Base-by-base conservation (phyloP, 2,888 invertebrate genomes). In the Euphydryas editha region DNA sequence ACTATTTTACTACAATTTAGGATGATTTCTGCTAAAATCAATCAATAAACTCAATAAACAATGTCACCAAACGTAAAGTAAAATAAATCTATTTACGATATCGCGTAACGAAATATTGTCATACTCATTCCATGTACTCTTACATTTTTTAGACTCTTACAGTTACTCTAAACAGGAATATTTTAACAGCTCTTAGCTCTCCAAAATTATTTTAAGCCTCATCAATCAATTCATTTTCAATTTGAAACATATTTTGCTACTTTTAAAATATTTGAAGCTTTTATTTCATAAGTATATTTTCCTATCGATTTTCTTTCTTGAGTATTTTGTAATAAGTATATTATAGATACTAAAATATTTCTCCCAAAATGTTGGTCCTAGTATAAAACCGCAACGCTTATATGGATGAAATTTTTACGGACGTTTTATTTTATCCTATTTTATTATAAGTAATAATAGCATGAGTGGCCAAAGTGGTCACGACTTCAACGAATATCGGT, bases 1-100 rank as follows among this genome's bases (percentile, higher is more conserved):
- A 59, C 47, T 65, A 62, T 39, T 36, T 59, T 18, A 44, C 49
- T 55, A 61, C 47, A 51, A 51, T n/a, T n/a, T 51, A 51, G 13
- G 24, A 36, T 54, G 54, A 20, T 54, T 36, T 51, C n/a, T 51
- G 24, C 49, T n/a, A 51, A 51, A 44, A 0, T n/a, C 21, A 54
- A 54, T 54, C 36, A 36, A 51, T 21, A 30, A 24, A 21, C 21
- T 15, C 11, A 49, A 11, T 20, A n/a, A n/a, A 15, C 6, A 30
- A 54, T 30, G n/a, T 20, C 2, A 30, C 17, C 17, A 18, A 21
- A 24, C 17, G 36, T 7, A 54, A 54, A 54, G 10, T 10, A 30
- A 36, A 54, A 51, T 24, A 30, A 36, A 1, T n/a, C 18, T 54
- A 17, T 54, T 54, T 10, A 54, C 10, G 11, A 36, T 10, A 30